phyloP scores from a whole-genome alignment of 1,140 invertebrate genomes.

The Danaus melanippus region DNA sequence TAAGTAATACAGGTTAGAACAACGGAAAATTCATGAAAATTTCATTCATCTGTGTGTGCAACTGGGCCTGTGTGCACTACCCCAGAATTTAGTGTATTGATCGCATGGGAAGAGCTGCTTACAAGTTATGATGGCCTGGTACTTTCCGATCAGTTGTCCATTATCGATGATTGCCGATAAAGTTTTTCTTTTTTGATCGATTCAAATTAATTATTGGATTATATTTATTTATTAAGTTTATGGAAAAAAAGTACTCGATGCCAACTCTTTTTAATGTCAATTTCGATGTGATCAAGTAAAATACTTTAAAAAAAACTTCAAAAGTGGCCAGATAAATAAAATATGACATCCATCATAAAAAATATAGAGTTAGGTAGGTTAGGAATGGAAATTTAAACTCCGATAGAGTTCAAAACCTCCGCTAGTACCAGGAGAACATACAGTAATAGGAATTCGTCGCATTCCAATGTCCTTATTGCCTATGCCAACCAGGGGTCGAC shows the following conservation, averaged over 20 bases:
- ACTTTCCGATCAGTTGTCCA: constrained; percentile 61
- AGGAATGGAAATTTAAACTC: constrained; percentile 2
- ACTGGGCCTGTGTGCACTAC: constrained; percentile 27
- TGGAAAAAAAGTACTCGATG: no score
- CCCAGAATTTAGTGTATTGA: constrained; percentile 59
- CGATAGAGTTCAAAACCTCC: constrained; percentile 46
- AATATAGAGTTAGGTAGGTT: no score
- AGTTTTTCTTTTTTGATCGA: no score
- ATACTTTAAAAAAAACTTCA: no score
- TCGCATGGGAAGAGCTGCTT: constrained; percentile 56
- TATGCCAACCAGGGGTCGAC: constrained; percentile 44
- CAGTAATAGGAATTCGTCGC: constrained; percentile 28
- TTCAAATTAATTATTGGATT: no score
- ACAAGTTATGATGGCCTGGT: constrained; percentile 40
- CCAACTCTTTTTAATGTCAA: no score
- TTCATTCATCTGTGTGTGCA: constrained; percentile 32
- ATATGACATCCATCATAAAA: no score
- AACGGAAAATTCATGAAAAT: constrained; percentile 19
- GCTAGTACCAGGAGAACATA: constrained; percentile 50
- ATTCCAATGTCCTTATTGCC: constrained; percentile 40
- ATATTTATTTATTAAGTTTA: no score
- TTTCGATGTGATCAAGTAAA: no score
- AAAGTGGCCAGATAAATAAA: no score
- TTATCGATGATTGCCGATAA: constrained; percentile 45
- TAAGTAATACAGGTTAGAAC: neutral